Percentiles rank a stretch among this genome's conserved stretches.
Conservation (phyloP, 2,888 invertebrate genomes). For the Andrena minutula region DNA sequence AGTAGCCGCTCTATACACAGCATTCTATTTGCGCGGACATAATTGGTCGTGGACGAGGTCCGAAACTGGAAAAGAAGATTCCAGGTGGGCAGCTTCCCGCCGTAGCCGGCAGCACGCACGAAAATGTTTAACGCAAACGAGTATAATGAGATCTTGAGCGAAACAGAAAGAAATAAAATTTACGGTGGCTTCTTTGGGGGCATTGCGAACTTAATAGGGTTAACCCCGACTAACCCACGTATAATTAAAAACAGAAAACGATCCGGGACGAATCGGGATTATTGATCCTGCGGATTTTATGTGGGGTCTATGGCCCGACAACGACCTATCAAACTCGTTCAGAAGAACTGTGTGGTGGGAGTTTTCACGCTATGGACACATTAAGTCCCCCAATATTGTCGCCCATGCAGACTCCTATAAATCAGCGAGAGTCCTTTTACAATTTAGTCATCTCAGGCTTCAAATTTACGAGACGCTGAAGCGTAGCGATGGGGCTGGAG, state of each 20-base stretch:
- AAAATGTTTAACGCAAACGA: conserved; percentile 69
- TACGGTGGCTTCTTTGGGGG: conserved; percentile 64
- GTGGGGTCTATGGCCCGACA: conserved; percentile 18
- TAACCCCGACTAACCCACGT: conserved; percentile 76
- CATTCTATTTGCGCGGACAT: conserved; percentile 36
- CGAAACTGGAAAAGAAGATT: conserved; percentile 6
- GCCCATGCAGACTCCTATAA: background rate
- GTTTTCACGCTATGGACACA: background rate
- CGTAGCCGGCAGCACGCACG: conserved; percentile 42
- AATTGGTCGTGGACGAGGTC: conserved; percentile 21
- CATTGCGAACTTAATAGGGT: conserved; percentile 77
- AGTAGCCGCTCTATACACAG: background rate
- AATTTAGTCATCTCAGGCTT: conserved; percentile 10
- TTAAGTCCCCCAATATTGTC: background rate
- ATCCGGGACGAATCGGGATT: conserved; percentile 77
- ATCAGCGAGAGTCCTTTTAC: background rate
- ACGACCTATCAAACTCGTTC: conserved; percentile 41
- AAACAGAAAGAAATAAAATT: conserved; percentile 68
- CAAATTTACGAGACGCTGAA: background rate
- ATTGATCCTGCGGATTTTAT: conserved; percentile 72
- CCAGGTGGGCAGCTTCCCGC: conserved; percentile 27
- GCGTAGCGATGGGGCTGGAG: background rate
- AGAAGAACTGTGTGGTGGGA: background rate
- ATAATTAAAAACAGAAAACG: conserved; percentile 81
- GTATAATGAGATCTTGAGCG: conserved; percentile 71